Conservation (phyloP, 2,113 vertebrate genomes). For the Leucopternis melanops region DNA sequence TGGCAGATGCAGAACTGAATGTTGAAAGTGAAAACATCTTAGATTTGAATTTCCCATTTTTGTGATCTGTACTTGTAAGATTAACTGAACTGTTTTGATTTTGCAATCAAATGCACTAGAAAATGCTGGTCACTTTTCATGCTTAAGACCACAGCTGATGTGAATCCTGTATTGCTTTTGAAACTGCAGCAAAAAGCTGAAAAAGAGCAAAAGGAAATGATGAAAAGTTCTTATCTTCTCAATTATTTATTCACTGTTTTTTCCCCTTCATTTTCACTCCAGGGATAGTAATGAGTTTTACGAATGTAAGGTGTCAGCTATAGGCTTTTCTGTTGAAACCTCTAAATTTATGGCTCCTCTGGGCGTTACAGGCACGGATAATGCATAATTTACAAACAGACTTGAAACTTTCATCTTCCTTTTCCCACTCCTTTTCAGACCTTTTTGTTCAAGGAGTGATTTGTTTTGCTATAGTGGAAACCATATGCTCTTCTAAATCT, state of each 20-base stretch:
- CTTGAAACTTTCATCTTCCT: constrained; percentile 65
- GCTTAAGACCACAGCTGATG: constrained; percentile 20
- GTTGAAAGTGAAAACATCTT: not conserved
- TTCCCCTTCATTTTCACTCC: constrained; percentile 45
- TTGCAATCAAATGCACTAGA: not conserved
- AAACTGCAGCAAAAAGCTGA: constrained; percentile 43
- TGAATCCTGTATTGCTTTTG: constrained; percentile 28
- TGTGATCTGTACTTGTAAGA: not conserved
- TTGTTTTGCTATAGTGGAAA: constrained; percentile 61
- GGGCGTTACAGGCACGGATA: constrained; percentile 52
- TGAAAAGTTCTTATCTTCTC: constrained; percentile 59
- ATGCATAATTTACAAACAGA: constrained; percentile 70
- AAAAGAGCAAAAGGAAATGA: constrained; percentile 52
- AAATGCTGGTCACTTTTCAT: not conserved
- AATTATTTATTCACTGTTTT: constrained; percentile 68
- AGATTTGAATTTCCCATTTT: not conserved
- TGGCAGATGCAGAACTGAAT: not conserved
- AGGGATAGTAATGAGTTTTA: constrained; percentile 69
- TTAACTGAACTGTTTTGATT: not conserved
- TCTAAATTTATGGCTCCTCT: constrained; percentile 67
- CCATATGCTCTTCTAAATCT: constrained; percentile 45
- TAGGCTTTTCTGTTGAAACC: constrained; percentile 59
- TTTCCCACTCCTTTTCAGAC: constrained; percentile 56
- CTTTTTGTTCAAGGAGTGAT: constrained; percentile 57
- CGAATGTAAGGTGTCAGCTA: constrained; percentile 69